These are phyloP conservation scores for Drosophila demipolita DNA, from an alignment of 2,888 invertebrate species.

Conservation along the genomic window DNA sequence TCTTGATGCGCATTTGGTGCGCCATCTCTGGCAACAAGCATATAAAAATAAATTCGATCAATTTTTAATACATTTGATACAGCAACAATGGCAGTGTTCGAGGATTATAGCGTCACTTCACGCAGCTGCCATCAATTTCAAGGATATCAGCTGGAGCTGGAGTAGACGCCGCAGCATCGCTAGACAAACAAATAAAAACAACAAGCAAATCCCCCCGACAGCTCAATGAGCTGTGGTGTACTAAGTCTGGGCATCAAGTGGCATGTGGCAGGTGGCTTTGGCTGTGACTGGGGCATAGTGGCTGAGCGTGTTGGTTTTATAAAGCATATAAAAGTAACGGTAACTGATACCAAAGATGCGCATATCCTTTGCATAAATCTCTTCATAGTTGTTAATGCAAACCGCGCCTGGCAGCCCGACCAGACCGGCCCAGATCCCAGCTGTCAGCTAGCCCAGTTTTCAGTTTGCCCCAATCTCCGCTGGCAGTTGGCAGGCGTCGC, in stretches of 20 bases:
- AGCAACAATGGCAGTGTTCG: constrained; percentile 56
- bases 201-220: constrained; percentile 37
- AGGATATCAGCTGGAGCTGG: constrained; percentile 23
- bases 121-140: constrained; percentile 10
- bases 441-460: constrained; percentile 21
- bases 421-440: constrained; percentile 1
- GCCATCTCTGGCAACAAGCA: constrained; percentile 30
- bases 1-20: constrained; percentile 34
- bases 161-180: constrained; percentile 33
- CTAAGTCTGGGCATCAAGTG: constrained; percentile 3
- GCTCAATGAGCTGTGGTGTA: constrained; percentile 39
- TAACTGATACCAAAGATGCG: constrained; percentile 55
- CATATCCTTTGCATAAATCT: constrained; percentile 73
- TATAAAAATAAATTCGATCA: constrained; percentile 74
- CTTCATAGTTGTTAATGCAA: constrained; percentile 71
- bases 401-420: constrained; percentile 43
- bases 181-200: constrained; percentile 13
- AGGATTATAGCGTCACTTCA: constrained; percentile 20
- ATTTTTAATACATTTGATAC: constrained; percentile 71
- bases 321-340: constrained; percentile 24
- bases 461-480: constrained; percentile 19
- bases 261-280: neutral
- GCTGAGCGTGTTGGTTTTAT: neutral
- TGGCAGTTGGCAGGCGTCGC: constrained; percentile 49
- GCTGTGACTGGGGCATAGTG: neutral